A percentile compares a stretch with the other conserved stretches of the same genome.
These are phyloP conservation scores for Melanerpes aurifrons DNA, from an alignment of 2,113 vertebrate genomes.

Conservation along the genomic window DNA sequence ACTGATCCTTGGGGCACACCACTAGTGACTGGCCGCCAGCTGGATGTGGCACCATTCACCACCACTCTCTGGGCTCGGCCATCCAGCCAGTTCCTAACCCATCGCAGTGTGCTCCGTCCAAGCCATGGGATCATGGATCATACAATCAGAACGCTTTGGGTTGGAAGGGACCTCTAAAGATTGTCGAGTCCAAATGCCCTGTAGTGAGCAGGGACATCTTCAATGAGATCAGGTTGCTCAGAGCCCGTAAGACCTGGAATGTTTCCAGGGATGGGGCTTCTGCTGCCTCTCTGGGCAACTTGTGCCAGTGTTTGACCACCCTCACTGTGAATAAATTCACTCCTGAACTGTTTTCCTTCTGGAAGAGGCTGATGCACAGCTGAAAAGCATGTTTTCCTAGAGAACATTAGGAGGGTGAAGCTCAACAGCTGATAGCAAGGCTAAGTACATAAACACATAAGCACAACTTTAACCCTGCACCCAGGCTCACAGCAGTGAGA, in stretches of 20 bases:
- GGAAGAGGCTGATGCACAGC: background rate
- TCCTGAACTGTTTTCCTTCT: background rate
- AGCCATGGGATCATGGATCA: no score
- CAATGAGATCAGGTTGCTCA: background rate
- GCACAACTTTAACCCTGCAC: background rate
- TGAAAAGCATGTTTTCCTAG: background rate
- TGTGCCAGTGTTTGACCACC: background rate
- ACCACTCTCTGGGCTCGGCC: no score
- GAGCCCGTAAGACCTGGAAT: no score
- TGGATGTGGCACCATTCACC: no score
- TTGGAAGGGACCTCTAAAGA: background rate
- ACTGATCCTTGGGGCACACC: no score
- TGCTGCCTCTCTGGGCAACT: background rate
- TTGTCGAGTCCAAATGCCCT: background rate
- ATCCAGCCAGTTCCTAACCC: no score
- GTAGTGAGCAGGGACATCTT: background rate
- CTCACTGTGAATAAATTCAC: background rate
- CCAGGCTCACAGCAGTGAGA: background rate
- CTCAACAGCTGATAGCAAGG: background rate
- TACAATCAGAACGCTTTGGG: no score
- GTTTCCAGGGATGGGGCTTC: background rate
- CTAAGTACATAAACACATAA: background rate
- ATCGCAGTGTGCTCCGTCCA: no score
- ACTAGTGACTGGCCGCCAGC: no score
- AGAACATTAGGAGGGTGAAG: background rate